Evolutionary conservation across 1,140 invertebrate species (phyloP), one percentile per base, ranked within the genome.

Genomic region (Ruditapes philippinarum): DNA sequence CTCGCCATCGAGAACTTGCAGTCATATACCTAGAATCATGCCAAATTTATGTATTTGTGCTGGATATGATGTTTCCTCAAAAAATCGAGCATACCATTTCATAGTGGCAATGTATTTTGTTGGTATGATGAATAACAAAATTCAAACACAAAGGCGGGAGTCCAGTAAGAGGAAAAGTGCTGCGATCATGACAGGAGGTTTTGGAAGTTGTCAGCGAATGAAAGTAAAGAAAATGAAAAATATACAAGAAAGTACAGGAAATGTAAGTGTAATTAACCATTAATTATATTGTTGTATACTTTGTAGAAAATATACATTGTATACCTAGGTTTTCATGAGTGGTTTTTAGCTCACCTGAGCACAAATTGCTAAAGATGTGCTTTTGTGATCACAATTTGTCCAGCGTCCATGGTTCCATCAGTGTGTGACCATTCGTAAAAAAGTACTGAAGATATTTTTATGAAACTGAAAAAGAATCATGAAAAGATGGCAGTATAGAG

Each of bases 21-120:
- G 91, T 65, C 80, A 93, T 40, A 84, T 95, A 62, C 93, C 95
- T 28, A 85, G 91, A 11, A 86, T 94, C 31, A 92, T 91, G 79
- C 95, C 95, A 28, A 94, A 93, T 76, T 81, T 94, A 0, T 95
- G 95, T 81, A 95, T 95, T n/a, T 95, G 95, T 91, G 88, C 91
- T 70, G 91, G 93, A 57, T 94, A 91, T 91, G 94, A 94, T 36
- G 88, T 91, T 83, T 22, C 85, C 38, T 88, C 92, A 12, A 65
- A 42, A 14, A 92, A 91, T 19, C 57, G 11, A n/a, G 19, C 90
- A 19, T 73, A 90, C 49, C 84, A 94, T 70, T 89, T 82, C 22
- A 74, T 94, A 28, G 88, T 94, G 76, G 94, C 94, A 9, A 91
- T 94, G 31, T 93, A 94, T 92, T 94, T 94, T 51, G 25, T 95